Evolutionary conservation across 2,888 invertebrate genomes (phyloP).

Genomic region (Chrysomela aeneicollis): DNA sequence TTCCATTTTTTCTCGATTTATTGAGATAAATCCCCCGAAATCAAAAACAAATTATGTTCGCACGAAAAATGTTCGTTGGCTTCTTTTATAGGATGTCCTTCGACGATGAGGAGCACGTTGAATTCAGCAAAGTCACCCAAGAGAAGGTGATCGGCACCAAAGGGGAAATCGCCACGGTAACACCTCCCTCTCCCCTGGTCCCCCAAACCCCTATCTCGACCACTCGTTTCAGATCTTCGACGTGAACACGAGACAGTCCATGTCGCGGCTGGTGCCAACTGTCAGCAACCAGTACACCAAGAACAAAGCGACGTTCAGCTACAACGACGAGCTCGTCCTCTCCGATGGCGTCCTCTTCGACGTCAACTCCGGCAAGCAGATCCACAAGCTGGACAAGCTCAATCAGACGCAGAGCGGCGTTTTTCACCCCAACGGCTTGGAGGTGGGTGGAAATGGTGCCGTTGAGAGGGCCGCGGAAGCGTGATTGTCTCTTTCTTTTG

Average conservation of each 20-base stretch:
- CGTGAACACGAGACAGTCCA: conserved; percentile 77
- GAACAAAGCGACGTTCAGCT: conserved; percentile 94
- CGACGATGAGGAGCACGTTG: conserved; percentile 87
- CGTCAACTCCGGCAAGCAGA: conserved; percentile 82
- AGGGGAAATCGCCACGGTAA: conserved; percentile 78
- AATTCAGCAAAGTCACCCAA: conserved; percentile 87
- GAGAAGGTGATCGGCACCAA: conserved; percentile 91
- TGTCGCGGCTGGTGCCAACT: conserved; percentile 78
- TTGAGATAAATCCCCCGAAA: no score
- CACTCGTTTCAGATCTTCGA: conserved; percentile 76
- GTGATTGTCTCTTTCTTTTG: conserved; percentile 32
- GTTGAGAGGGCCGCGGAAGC: no score
- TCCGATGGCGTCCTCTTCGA: conserved; percentile 97
- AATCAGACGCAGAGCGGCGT: conserved; percentile 95
- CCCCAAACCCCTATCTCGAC: neutral
- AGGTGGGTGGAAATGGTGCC: conserved; percentile 65
- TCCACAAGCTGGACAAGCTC: conserved; percentile 97
- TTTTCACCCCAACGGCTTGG: conserved; percentile 95
- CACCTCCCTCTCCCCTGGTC: conserved; percentile 31
- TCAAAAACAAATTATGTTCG: no score
- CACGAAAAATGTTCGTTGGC: no score
- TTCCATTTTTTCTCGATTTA: no score
- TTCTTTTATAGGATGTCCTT: conserved; percentile 69
- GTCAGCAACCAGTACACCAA: conserved; percentile 92
- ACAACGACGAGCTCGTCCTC: conserved; percentile 91